A percentile compares a stretch with the other conserved stretches of the same genome.
These are phyloP conservation scores for Cryptoblepharus egeriae DNA, from an alignment of 2,797 vertebrate genomes.

Conservation along the genomic window DNA sequence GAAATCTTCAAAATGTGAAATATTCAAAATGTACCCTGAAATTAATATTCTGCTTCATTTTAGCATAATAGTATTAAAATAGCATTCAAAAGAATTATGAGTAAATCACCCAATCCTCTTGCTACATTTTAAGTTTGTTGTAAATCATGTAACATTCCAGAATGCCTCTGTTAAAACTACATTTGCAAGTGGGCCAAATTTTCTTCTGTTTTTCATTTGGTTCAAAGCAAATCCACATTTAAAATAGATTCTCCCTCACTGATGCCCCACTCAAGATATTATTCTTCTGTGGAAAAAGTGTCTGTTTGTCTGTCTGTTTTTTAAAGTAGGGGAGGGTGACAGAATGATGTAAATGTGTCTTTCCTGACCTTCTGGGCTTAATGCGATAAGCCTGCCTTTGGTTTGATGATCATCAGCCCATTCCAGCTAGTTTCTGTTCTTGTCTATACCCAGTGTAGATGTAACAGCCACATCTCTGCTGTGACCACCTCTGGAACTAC, in stretches of 20 bases:
- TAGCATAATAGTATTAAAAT: conserved; percentile 25
- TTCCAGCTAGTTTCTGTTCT: too few relatives aligned
- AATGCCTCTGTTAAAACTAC: conserved; percentile 23
- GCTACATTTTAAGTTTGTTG: conserved; percentile 39
- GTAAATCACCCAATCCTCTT: conserved; percentile 33
- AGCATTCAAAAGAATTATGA: conserved; percentile 38
- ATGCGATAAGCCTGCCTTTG: too few relatives aligned
- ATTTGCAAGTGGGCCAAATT: neutral
- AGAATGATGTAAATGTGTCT: too few relatives aligned
- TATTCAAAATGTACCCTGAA: conserved; percentile 30
- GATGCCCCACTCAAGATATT: too few relatives aligned
- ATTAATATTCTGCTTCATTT: conserved; percentile 38
- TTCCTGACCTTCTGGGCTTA: too few relatives aligned
- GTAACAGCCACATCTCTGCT: too few relatives aligned
- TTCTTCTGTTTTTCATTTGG: conserved; percentile 22
- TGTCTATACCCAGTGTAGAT: too few relatives aligned
- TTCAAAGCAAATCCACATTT: conserved; percentile 12
- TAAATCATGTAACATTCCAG: conserved; percentile 45
- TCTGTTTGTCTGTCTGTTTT: too few relatives aligned
- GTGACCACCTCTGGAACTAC: neutral
- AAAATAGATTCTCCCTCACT: conserved; percentile 30
- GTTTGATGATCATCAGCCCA: too few relatives aligned
- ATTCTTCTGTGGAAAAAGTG: too few relatives aligned
- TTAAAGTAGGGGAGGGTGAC: too few relatives aligned
- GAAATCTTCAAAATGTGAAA: conserved; percentile 45